Conservation (phyloP, 2,113 vertebrate genomes). For the Forbesichthys agassizii region DNA sequence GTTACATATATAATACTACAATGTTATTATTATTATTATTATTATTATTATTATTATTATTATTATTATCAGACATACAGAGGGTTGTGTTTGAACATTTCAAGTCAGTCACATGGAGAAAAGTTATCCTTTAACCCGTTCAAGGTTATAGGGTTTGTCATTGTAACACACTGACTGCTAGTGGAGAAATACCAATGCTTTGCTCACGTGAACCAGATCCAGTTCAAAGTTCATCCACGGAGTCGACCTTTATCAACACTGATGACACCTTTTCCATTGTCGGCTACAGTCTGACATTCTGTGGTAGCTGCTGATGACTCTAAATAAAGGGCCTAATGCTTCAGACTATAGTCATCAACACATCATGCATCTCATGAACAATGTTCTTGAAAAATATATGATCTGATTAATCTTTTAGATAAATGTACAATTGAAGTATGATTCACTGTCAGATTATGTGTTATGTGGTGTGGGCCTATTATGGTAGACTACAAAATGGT, state of each 20-base stretch:
- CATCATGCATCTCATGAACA: neutral
- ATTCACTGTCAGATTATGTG: too few species aligned
- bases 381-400: too few species aligned
- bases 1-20: too few species aligned
- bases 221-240: neutral
- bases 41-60: too few species aligned
- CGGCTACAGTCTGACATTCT: too few species aligned
- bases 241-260: neutral
- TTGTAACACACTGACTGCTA: neutral
- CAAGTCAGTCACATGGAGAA: neutral
- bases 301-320: too few species aligned
- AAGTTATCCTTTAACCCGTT: slow-evolving; percentile 25
- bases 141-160: slow-evolving; percentile 20
- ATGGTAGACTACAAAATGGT: neutral
- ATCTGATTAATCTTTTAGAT: too few species aligned
- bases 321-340: too few species aligned
- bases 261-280: neutral
- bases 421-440: too few species aligned
- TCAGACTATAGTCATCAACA: neutral
- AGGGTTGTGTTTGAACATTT: slow-evolving; percentile 19
- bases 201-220: slow-evolving; percentile 2
- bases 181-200: slow-evolving; percentile 17
- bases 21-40: too few species aligned
- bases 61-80: too few species aligned
- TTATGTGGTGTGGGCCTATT: neutral